Evolutionary conservation across 2,888 invertebrate genomes (phyloP), one percentile per base, ranked within the genome.

Genomic region (Patella depressa): DNA sequence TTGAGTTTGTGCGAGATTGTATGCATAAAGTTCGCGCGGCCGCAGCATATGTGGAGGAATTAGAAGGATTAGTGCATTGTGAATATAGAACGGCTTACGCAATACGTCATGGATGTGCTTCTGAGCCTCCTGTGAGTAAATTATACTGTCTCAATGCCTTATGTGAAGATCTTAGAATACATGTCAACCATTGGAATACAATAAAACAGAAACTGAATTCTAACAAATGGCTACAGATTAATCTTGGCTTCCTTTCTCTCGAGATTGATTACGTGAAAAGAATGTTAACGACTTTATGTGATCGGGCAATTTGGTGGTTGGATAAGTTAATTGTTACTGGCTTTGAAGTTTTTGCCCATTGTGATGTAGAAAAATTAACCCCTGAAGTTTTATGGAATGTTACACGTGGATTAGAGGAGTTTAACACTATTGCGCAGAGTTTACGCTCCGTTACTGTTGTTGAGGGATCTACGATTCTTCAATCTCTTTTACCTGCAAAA

Each of bases 331-430:
- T 91, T 12, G 81, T 87, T 12, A 83, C 90, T 69, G 91, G 91
- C 12, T 85, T 91, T 69, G 87, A 88, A 76, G 91, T 91, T 29
- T 87, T 91, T 75, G 90, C 91, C 53, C 91, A 91, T 80, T 88
- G 89, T 72, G 89, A 90, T 77, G 79, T 89, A 17, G 87, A 88
- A 3, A 84, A 82, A 11, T 76, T 90, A 29, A 88, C 88, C 2
- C 88, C 89, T 55, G 89, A 90, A 78, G 85, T 89, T 75, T 83
- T 91, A 72, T 91, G 91, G 90, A 89, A 88, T 75, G 87, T 91
- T 71, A 87, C 89, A 5, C 84, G 91, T 5, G 91, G 91, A 17
- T 79, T 91, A 15, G 91, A 91, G 80, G 91, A 91, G 72, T 90
- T 89, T 78, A 91, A 91, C 79, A 86, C 85, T 75, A 87, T 91